phyloP scores from a whole-genome alignment of 2,888 invertebrate genomes.

The Habroteleia sp. region DNA sequence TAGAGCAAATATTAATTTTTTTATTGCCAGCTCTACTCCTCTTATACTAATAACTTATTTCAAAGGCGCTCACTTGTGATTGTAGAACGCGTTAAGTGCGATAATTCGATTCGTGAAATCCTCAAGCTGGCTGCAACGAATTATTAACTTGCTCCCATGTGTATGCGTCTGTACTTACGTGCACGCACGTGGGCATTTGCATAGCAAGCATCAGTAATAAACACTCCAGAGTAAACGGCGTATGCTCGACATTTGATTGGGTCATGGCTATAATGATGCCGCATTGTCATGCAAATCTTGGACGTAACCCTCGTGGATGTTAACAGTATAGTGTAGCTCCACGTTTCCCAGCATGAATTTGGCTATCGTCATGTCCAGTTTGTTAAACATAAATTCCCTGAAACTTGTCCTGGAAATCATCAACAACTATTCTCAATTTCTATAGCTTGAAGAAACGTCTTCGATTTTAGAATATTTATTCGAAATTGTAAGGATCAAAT shows the following conservation, averaged over 20 bases:
- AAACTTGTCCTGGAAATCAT: slow-evolving; percentile 56
- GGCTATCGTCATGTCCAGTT: slow-evolving; percentile 64
- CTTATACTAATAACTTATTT: slow-evolving; percentile 23
- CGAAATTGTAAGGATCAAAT: slow-evolving; percentile 12
- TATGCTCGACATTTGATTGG: slow-evolving; percentile 78
- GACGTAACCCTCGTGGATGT: slow-evolving; percentile 64
- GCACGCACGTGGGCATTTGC: slow-evolving; percentile 64
- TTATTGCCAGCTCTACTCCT: no score
- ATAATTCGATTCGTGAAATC: slow-evolving; percentile 43
- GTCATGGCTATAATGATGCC: slow-evolving; percentile 75
- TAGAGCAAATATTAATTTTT: no score
- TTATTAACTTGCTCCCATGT: slow-evolving; percentile 55
- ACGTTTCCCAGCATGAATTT: slow-evolving; percentile 60
- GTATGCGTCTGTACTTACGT: slow-evolving; percentile 58
- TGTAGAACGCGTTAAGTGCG: slow-evolving; percentile 39
- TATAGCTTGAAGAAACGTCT: slow-evolving; percentile 24
- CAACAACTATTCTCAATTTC: slow-evolving; percentile 53
- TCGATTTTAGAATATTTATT: slow-evolving; percentile 27
- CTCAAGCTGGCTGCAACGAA: slow-evolving; percentile 53
- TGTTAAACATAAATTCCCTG: slow-evolving; percentile 61
- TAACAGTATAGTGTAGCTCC: slow-evolving; percentile 58
- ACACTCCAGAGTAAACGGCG: slow-evolving; percentile 76
- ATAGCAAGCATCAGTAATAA: slow-evolving; percentile 71
- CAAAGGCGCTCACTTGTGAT: slow-evolving; percentile 15
- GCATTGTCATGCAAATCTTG: slow-evolving; percentile 80